Evolutionary conservation across 2,888 invertebrate species (phyloP), one percentile per base, ranked within the genome.

Genomic region (Blastobasis lacticolella): DNA sequence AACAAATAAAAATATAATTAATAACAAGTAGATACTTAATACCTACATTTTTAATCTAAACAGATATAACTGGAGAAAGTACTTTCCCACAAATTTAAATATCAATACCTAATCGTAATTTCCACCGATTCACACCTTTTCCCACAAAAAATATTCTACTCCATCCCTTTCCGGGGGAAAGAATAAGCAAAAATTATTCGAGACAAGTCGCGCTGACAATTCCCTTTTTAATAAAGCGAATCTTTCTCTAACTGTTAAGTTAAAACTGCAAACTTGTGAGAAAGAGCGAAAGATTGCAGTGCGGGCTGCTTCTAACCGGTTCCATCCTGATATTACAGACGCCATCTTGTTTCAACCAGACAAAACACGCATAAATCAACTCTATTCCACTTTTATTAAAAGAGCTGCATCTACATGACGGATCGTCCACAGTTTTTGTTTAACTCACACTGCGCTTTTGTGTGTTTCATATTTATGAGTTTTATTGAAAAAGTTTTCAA

Each of bases 341-440:
- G 73, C 77, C 77, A 77, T 78, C 78, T 76, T 78, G 79, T 74
- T 71, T 69, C 66, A 61, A 66, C 71, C 71, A 73, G 74, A 78
- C 75, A 74, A 75, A 78, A 78, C 69, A 77, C 69, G 71, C 70
- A 78, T 80, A 78, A 79, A 78, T 80, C 81, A 78, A 73, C 62
- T 64, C 65, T 57, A 63, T 68, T 70, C 69, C 71, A 65, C 71
- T 78, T 78, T 75, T 78, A 78, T 74, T 80, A 76, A 78, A 78
- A 73, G 59, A 64, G 69, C 65, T 68, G 64, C 65, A 64, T 57
- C 57, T 57, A 59, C 56, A 49, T 63, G 62, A 63, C 60, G 57
- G 55, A 57, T 63, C 59, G 62, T 56, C 55, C 58, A 50, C 52
- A 46, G 54, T 56, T 57, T 51, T 52, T 49, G 6, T 52, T 49